phyloP scores from a whole-genome alignment of 2,113 vertebrate genomes.

The Emydura subglobosa region DNA sequence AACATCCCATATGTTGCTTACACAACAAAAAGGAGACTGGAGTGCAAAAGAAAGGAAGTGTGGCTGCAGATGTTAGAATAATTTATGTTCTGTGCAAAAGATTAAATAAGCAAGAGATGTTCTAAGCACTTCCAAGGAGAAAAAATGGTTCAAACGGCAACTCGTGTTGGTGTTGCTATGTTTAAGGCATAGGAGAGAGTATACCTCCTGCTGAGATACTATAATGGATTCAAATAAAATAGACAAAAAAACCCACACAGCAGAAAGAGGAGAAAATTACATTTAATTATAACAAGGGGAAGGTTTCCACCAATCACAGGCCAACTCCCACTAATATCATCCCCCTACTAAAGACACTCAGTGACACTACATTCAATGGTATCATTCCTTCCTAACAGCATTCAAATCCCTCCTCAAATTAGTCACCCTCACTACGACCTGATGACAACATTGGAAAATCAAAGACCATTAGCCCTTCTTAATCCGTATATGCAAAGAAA shows the following conservation, averaged over 20 bases:
- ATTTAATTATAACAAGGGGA: constrained; percentile 60
- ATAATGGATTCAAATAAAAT: neutral
- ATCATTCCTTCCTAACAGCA: constrained; percentile 25
- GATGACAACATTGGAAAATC: neutral
- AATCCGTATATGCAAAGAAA: neutral
- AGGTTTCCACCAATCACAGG: constrained; percentile 49
- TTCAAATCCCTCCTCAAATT: neutral
- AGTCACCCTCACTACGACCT: neutral
- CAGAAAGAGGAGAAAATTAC: constrained; percentile 54
- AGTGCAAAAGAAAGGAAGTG: neutral
- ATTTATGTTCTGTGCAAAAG: neutral
- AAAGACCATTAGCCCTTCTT: constrained; percentile 27
- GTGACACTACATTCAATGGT: neutral
- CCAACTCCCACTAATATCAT: constrained; percentile 20
- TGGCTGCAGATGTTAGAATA: neutral
- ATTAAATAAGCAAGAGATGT: neutral
- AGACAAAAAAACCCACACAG: constrained; percentile 52
- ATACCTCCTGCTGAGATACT: neutral
- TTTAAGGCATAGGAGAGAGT: neutral
- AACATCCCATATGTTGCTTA: neutral
- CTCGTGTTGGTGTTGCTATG: neutral
- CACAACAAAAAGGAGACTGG: neutral
- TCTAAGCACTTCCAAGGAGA: neutral
- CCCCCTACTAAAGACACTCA: constrained; percentile 15
- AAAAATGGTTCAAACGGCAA: neutral